These are phyloP conservation scores for Notarius lentiginosus DNA, from an alignment of 2,113 vertebrate genomes.

Conservation along the genomic window DNA sequence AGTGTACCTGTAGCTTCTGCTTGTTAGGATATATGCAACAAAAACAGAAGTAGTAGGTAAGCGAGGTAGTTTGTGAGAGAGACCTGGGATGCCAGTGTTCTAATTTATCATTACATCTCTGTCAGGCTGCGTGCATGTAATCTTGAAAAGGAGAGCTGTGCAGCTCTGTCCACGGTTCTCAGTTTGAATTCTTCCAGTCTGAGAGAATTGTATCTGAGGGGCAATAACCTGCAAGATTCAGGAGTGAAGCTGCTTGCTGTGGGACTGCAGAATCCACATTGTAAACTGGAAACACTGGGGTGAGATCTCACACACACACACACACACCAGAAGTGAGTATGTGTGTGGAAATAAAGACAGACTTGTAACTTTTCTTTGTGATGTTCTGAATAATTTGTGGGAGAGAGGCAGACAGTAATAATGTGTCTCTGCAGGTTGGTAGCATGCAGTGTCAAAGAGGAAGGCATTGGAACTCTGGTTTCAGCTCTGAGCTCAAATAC, in stretches of 20 bases:
- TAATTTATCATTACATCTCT: neutral
- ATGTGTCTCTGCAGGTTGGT: neutral
- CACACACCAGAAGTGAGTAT: too few species aligned
- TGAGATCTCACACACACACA: neutral
- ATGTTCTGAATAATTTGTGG: neutral
- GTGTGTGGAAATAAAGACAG: too few species aligned
- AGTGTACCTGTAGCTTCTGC: too few species aligned
- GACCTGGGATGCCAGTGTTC: neutral
- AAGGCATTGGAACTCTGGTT: neutral
- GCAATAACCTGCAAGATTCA: neutral
- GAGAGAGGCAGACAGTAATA: neutral
- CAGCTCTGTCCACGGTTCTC: neutral
- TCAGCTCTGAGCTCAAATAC: neutral
- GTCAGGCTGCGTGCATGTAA: neutral
- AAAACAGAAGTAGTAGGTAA: neutral
- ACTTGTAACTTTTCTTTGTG: neutral
- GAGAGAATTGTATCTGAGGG: too few species aligned
- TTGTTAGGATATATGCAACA: neutral
- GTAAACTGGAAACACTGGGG: neutral
- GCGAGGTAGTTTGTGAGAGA: neutral
- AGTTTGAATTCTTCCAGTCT: neutral
- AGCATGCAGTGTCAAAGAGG: neutral
- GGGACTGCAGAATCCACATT: neutral
- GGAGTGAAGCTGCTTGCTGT: neutral
- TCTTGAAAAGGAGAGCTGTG: neutral